phyloP scores from a whole-genome alignment of 2,888 invertebrate species.

The Rhingia campestris region DNA sequence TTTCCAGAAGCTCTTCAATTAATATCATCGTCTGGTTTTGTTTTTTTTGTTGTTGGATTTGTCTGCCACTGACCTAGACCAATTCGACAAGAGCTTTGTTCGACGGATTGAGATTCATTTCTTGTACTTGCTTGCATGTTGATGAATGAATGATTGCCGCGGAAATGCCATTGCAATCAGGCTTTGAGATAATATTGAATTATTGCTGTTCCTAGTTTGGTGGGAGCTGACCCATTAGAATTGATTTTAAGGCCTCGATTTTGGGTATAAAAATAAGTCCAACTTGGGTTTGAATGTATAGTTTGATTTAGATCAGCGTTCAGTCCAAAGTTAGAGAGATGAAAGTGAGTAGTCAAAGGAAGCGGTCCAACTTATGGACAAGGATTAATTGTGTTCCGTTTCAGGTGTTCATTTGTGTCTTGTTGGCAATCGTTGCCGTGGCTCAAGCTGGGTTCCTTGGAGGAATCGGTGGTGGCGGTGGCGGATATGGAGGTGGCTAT shows the following conservation, averaged over 20 bases:
- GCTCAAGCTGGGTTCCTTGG: constrained; percentile 53
- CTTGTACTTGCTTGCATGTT: too few species aligned
- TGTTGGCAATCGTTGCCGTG: constrained; percentile 56
- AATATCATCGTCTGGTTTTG: too few species aligned
- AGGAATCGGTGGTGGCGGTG: constrained; percentile 1
- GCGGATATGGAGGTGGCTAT: constrained; percentile 21
- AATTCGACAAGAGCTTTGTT: too few species aligned
- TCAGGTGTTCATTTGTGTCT: constrained; percentile 53
- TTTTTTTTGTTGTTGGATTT: too few species aligned
- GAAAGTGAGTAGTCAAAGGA: constrained; percentile 46
- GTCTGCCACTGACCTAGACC: too few species aligned
- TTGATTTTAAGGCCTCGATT: background rate
- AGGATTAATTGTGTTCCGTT: constrained; percentile 19
- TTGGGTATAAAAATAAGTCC: constrained; percentile 50
- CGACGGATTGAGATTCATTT: too few species aligned
- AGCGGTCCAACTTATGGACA: background rate
- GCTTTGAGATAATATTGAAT: background rate
- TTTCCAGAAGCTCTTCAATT: too few species aligned
- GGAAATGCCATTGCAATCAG: background rate
- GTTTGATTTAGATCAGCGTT: constrained; percentile 39
- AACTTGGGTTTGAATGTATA: constrained; percentile 25
- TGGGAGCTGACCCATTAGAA: background rate
- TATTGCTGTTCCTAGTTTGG: background rate
- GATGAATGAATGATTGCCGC: background rate
- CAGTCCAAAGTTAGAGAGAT: constrained; percentile 8